A percentile compares a stretch with the other conserved stretches of the same genome.
These are phyloP conservation scores for Anniella stebbinsi DNA, from an alignment of 2,797 vertebrate species.

Conservation along the genomic window DNA sequence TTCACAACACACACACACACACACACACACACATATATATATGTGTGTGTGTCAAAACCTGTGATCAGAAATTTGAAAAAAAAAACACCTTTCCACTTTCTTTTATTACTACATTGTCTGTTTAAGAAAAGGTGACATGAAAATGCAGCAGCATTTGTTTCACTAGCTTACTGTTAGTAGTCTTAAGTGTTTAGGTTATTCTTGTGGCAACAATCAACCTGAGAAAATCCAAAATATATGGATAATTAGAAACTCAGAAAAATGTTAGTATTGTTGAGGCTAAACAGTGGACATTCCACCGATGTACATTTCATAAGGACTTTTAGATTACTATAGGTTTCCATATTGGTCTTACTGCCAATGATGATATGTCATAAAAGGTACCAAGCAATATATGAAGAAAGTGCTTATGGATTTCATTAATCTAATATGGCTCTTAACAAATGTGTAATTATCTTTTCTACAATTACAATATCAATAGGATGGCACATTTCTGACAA, in stretches of 20 bases:
- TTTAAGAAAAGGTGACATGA: not conserved
- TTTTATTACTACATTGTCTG: not conserved
- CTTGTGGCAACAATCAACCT: not conserved
- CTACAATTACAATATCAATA: not conserved
- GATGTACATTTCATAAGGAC: not conserved
- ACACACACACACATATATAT: no score
- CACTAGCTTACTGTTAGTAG: not conserved
- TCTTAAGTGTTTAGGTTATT: rapidly evolving
- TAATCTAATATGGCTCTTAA: not conserved
- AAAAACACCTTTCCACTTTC: no score
- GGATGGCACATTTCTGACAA: not conserved
- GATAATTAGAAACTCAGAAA: not conserved
- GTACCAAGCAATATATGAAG: not conserved
- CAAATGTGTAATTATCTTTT: not conserved
- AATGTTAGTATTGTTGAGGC: not conserved
- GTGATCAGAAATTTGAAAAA: not conserved
- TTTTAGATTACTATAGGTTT: not conserved
- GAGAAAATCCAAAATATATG: not conserved
- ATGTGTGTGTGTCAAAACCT: no score
- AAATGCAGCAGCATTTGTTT: slow-evolving; percentile 5
- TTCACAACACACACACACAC: no score
- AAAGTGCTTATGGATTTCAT: not conserved
- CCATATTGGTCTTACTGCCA: not conserved
- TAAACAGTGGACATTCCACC: not conserved
- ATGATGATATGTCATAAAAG: not conserved